These are phyloP conservation scores for Trachops cirrhosus DNA, from an alignment of 2,797 vertebrate species.

Conservation along the genomic window DNA sequence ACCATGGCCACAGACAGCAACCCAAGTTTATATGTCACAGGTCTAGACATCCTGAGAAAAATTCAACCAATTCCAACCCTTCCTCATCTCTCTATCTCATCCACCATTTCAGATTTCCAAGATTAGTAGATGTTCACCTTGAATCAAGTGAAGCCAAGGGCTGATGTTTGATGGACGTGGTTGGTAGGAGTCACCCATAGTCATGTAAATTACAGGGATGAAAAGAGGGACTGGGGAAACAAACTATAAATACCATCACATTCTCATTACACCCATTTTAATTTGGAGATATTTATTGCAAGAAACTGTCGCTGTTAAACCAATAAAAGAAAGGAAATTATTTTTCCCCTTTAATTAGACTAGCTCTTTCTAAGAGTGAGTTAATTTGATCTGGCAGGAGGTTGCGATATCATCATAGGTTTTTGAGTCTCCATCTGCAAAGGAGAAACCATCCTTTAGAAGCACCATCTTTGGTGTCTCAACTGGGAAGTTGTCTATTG, in stretches of 20 bases:
- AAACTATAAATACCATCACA: not conserved
- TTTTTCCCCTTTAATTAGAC: not conserved
- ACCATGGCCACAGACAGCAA: not conserved
- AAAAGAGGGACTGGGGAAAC: not conserved
- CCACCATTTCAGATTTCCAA: not conserved
- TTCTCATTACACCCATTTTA: not conserved
- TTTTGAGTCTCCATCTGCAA: not conserved
- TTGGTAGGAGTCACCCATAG: not conserved
- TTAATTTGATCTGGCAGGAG: not conserved
- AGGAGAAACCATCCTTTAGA: not conserved
- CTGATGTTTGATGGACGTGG: not conserved
- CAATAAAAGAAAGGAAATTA: not conserved
- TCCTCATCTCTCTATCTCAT: not conserved
- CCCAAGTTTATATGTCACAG: not conserved
- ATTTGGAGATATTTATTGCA: not conserved
- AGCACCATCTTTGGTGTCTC: not conserved
- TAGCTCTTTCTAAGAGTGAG: not conserved
- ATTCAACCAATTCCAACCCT: not conserved
- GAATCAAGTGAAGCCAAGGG: not conserved
- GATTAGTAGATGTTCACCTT: not conserved
- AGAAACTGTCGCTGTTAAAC: not conserved
- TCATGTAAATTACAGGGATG: not conserved
- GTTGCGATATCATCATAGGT: not conserved
- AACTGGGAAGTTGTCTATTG: not conserved
- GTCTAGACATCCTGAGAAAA: not conserved